Evolutionary conservation across 2,888 invertebrate species (phyloP), one percentile per base, ranked within the genome.

Genomic region (Eupithecia subfuscata): DNA sequence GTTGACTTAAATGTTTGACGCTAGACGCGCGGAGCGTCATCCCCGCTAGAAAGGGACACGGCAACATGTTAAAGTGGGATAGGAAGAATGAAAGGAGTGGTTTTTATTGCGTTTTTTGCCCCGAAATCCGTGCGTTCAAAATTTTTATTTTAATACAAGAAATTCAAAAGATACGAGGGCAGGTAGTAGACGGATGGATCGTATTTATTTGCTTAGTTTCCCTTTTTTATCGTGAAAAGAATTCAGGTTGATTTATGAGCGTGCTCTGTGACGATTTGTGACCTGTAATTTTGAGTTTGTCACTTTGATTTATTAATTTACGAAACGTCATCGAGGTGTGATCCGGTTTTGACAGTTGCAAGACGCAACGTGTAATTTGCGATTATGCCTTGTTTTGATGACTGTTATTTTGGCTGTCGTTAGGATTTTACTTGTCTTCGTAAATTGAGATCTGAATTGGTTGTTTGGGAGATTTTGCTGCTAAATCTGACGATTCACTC

Each of bases 291-390:
- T 92, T 87, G 90, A 93, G 87, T 90, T 93, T 94, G 94, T 94
- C 95, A 93, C 94, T 92, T 89, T 94, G 95, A 95, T 94, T 95
- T 94, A 94, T 94, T 94, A 91, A 93, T 92, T 90, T 87, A 87
- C 85, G 83, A 84, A 75, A 75, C 82, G 82, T 80, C 81, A 82
- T 78, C 80, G 84, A 87, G 91, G 90, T 90, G 92, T 90, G 88
- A 88, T 86, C 83, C 85, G 81, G 87, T 89, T 91, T 89, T 90
- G 92, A 92, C 93, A 91, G 90, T 87, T 88, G 87, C 82, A 90
- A 91, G 90, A 87, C 88, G 88, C 83, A 90, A 91, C 89, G 80
- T 89, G 86, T 90, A 90, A 93, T 94, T 88, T 88, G 85, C 82
- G 82, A 77, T 81, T 78, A 77, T 80, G 80, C 74, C 78, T 80